Conservation (phyloP, 2,888 invertebrate genomes). For the Mechanitis mazaeus region DNA sequence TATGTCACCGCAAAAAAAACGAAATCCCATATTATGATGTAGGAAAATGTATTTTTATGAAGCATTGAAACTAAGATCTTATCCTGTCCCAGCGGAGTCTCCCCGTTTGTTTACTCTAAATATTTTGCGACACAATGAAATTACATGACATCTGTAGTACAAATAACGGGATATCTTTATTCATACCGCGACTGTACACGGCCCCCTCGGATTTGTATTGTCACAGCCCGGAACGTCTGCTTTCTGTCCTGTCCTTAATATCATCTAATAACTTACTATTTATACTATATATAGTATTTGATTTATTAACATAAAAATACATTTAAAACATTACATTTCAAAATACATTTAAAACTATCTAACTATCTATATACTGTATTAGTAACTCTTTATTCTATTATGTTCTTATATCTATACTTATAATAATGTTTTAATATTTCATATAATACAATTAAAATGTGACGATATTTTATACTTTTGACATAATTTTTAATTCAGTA, state of each 20-base stretch:
- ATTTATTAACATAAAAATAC: not conserved
- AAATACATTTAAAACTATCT: too few species aligned
- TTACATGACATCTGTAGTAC: slow-evolving; percentile 77
- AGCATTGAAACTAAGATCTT: slow-evolving; percentile 66
- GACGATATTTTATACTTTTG: too few species aligned
- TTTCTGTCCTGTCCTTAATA: slow-evolving; percentile 45
- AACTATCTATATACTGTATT: too few species aligned
- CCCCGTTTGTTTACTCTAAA: slow-evolving; percentile 74
- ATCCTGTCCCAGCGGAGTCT: slow-evolving; percentile 57
- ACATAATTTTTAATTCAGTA: too few species aligned
- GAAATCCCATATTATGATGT: slow-evolving; percentile 63
- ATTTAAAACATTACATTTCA: too few species aligned
- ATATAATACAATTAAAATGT: too few species aligned
- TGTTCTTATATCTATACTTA: too few species aligned
- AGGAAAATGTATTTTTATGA: slow-evolving; percentile 63
- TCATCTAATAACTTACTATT: slow-evolving; percentile 25
- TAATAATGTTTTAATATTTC: too few species aligned
- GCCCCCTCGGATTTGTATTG: slow-evolving; percentile 63
- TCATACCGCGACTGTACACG: slow-evolving; percentile 68
- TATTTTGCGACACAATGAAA: slow-evolving; percentile 75
- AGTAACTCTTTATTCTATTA: too few species aligned
- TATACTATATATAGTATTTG: slow-evolving; percentile 8
- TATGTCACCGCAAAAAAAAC: slow-evolving; percentile 56
- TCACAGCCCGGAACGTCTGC: slow-evolving; percentile 62
- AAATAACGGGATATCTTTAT: slow-evolving; percentile 77